Evolutionary conservation across 2,113 vertebrate genomes (phyloP).

Genomic region (Candoia aspera): DNA sequence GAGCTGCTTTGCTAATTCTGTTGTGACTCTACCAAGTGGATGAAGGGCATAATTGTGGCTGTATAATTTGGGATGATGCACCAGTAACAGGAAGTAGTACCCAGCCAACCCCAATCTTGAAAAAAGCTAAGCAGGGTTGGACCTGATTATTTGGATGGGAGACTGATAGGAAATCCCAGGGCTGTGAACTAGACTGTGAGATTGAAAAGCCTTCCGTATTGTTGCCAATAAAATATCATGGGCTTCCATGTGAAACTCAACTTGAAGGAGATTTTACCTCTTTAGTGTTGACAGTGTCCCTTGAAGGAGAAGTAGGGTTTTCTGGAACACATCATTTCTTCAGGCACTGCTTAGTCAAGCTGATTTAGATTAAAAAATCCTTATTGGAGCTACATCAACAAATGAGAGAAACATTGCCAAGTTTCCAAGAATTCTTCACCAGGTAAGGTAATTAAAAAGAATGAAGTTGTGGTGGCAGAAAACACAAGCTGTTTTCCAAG

Average conservation of each 20-base stretch:
- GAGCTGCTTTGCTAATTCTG: no score
- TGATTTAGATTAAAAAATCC: not conserved
- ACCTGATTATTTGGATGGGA: not conserved
- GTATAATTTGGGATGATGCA: not conserved
- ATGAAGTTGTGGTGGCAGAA: not conserved
- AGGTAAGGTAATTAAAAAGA: not conserved
- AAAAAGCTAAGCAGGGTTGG: not conserved
- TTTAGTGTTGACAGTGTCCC: not conserved
- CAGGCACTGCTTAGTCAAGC: not conserved
- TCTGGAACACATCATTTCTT: not conserved
- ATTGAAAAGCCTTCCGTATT: not conserved
- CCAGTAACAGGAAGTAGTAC: not conserved
- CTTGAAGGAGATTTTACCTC: not conserved
- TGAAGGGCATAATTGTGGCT: not conserved
- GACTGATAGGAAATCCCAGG: not conserved
- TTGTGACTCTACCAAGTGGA: no score
- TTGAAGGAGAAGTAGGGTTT: not conserved
- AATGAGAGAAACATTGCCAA: not conserved
- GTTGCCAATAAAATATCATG: not conserved
- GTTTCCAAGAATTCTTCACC: not conserved
- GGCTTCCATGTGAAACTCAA: not conserved
- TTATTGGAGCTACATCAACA: not conserved
- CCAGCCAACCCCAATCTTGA: not conserved
- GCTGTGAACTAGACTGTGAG: not conserved
- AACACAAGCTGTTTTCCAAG: not conserved